phyloP scores from a whole-genome alignment of 2,113 vertebrate genomes.

The Peucedramus taeniatus region DNA sequence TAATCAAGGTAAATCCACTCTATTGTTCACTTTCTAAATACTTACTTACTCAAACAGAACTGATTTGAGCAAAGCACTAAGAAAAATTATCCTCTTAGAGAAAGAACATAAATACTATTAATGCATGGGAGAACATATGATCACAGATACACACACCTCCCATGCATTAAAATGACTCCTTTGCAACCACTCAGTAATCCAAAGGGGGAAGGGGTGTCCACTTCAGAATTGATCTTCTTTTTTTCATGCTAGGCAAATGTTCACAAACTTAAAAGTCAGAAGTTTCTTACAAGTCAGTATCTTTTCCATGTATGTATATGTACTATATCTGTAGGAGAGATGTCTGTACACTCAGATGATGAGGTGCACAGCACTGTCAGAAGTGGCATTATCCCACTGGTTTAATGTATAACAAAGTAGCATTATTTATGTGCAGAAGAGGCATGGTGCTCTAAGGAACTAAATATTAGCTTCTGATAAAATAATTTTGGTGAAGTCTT shows the following conservation, averaged over 20 bases:
- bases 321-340: background rate
- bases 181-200: background rate
- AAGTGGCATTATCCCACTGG: background rate
- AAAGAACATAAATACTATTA: background rate
- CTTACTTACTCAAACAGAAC: background rate
- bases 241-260: background rate
- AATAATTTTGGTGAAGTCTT: background rate
- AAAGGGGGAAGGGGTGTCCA: background rate
- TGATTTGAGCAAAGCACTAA: background rate
- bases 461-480: background rate
- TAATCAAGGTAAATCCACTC: background rate
- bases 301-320: background rate
- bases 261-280: background rate
- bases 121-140: background rate
- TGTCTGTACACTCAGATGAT: background rate
- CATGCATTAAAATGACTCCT: background rate
- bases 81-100: background rate
- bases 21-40: background rate
- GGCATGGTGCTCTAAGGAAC: background rate
- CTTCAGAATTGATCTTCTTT: background rate
- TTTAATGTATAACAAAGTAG: background rate
- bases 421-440: background rate
- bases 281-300: background rate
- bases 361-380: background rate
- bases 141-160: background rate